Evolutionary conservation across 1,140 invertebrate genomes (phyloP).

Genomic region (Drosophila tristis): DNA sequence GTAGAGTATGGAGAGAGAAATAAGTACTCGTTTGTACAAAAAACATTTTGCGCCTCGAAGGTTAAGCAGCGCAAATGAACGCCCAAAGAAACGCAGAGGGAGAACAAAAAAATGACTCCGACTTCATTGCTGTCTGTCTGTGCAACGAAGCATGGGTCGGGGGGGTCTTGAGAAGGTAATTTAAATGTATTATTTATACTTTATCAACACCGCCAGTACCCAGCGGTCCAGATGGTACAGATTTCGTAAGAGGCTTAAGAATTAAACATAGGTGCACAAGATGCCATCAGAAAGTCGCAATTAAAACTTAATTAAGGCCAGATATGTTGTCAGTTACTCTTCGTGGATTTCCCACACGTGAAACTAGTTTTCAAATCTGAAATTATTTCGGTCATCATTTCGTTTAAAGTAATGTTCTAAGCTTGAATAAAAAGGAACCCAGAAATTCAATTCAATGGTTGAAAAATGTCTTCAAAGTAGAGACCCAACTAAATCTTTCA

Average conservation of each 20-base stretch:
- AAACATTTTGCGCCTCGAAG: conserved; percentile 66
- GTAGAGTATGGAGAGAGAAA: conserved; percentile 25
- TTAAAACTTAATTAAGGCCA: no score
- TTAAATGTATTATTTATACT: conserved; percentile 68
- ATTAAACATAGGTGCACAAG: not conserved
- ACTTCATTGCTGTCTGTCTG: conserved; percentile 30
- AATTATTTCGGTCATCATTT: no score
- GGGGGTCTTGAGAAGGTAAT: conserved; percentile 42
- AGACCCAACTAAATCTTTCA: no score
- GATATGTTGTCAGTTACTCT: not conserved
- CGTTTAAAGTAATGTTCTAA: no score
- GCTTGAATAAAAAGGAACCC: no score
- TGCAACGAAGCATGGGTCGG: conserved; percentile 56
- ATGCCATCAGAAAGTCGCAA: no score
- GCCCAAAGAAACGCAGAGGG: conserved; percentile 36
- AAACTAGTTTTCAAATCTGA: no score
- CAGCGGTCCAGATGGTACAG: conserved; percentile 29
- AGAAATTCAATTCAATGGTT: no score
- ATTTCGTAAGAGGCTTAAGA: conserved; percentile 30
- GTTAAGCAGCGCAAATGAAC: conserved; percentile 58
- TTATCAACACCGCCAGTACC: conserved; percentile 29
- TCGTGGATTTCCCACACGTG: no score
- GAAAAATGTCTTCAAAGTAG: no score
- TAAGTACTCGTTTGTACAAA: conserved; percentile 43
- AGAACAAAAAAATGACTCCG: conserved; percentile 33